These are phyloP conservation scores for Sympetrum striolatum DNA, from an alignment of 2,888 invertebrate genomes.

Conservation along the genomic window DNA sequence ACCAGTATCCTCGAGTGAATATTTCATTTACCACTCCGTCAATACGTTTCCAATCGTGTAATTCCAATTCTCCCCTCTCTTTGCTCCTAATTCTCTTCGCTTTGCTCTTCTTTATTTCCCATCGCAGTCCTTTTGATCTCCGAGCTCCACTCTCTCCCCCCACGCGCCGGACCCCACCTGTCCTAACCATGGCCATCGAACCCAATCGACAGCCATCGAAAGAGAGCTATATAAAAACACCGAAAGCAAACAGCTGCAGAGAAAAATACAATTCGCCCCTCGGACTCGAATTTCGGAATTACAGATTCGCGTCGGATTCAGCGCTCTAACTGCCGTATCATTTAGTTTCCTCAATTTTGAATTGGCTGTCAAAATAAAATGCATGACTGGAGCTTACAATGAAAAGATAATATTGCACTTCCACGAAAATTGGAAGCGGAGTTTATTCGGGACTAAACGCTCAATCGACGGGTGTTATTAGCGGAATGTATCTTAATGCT, in stretches of 20 bases:
- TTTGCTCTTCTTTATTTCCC: not conserved
- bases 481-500: not conserved
- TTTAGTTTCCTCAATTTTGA: slow-evolving; percentile 7
- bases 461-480: not conserved
- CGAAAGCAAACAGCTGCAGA: not conserved
- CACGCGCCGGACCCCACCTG: not conserved
- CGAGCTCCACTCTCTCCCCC: not conserved
- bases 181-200: not conserved
- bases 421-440: not conserved
- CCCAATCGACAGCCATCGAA: slow-evolving; percentile 11
- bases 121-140: not conserved
- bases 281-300: not conserved
- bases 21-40: not conserved
- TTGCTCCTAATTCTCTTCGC: not conserved
- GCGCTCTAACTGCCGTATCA: not conserved
- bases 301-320: not conserved
- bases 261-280: not conserved
- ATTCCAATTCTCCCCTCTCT: not conserved
- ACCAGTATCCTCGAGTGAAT: too few species aligned
- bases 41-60: not conserved
- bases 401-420: slow-evolving; percentile 41
- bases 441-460: slow-evolving; percentile 10
- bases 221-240: not conserved
- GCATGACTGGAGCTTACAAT: slow-evolving; percentile 32
- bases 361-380: slow-evolving; percentile 20